These are phyloP conservation scores for Pachliopta kotzebuea DNA, from an alignment of 2,888 invertebrate genomes.

Conservation along the genomic window DNA sequence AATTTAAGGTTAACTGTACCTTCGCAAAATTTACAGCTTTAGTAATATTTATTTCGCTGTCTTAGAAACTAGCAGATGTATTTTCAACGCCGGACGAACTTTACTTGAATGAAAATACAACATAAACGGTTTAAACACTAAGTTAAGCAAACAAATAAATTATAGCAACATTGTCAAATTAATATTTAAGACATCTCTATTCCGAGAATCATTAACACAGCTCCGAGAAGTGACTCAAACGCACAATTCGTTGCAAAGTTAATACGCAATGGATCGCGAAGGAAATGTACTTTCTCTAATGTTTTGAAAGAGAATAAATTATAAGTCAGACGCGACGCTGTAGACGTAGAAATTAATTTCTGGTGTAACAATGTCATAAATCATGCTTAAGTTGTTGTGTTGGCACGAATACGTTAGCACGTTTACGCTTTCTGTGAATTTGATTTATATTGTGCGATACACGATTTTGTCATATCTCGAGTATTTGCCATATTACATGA, in stretches of 20 bases:
- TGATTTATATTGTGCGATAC: conserved; percentile 21
- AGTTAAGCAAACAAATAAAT: background rate
- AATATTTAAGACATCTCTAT: conserved; percentile 9
- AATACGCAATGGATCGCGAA: conserved; percentile 17
- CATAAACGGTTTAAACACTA: background rate
- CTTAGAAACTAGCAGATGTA: too few relatives aligned
- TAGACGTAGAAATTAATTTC: conserved; percentile 36
- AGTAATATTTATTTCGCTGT: too few relatives aligned
- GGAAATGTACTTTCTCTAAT: conserved; percentile 26
- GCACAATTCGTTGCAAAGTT: conserved; percentile 16
- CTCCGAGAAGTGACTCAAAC: conserved; percentile 13
- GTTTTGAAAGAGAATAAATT: conserved; percentile 30
- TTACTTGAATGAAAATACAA: background rate
- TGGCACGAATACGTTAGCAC: conserved; percentile 24
- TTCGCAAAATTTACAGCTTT: too few relatives aligned
- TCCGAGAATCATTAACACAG: conserved; percentile 16
- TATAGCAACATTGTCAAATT: conserved; percentile 13
- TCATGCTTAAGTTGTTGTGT: conserved; percentile 27
- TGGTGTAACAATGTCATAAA: conserved; percentile 26
- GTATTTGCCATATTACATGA: background rate
- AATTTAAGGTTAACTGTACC: too few relatives aligned
- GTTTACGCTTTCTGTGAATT: conserved; percentile 9
- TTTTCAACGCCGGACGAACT: too few relatives aligned
- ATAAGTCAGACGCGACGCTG: conserved; percentile 31
- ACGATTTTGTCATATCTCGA: conserved; percentile 1